Evolutionary conservation across 2,888 invertebrate genomes (phyloP).

Genomic region (Diploptera punctata): DNA sequence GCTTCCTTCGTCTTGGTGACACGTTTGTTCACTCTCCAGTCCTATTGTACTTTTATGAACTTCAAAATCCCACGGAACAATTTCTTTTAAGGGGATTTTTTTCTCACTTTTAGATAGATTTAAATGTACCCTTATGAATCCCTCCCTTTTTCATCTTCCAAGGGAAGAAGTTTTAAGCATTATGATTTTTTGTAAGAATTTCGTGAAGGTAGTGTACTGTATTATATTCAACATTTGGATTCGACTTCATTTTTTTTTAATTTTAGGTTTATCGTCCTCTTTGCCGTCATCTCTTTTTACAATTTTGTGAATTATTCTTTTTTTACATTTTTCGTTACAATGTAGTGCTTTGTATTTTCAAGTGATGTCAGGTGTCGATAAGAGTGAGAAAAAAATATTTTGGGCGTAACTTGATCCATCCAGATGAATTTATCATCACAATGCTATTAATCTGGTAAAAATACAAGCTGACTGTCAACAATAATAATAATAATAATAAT

Average conservation of each 20-base stretch:
- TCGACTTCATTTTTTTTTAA: slow-evolving; percentile 7
- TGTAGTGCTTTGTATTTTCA: not conserved
- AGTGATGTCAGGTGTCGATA: not conserved
- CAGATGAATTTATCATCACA: no score
- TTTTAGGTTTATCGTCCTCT: no score
- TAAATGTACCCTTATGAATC: not conserved
- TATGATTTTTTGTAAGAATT: not conserved
- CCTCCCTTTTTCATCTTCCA: not conserved
- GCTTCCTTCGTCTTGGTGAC: not conserved
- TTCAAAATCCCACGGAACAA: not conserved
- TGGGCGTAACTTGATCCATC: no score
- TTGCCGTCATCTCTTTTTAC: no score
- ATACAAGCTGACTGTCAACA: no score
- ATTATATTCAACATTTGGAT: not conserved
- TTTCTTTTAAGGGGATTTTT: not conserved
- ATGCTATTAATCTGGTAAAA: no score
- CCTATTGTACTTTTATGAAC: not conserved
- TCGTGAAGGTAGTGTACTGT: not conserved
- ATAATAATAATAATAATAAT: no score
- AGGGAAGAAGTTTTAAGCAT: not conserved
- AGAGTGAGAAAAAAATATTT: no score
- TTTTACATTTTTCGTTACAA: no score
- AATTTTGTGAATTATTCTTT: no score
- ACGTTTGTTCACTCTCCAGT: not conserved
- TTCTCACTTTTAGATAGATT: not conserved